A percentile compares a stretch with the other conserved stretches of the same genome.
Evolutionary conservation across 2,888 invertebrate species (phyloP).

Genomic region (Zootermopsis nevadensis): DNA sequence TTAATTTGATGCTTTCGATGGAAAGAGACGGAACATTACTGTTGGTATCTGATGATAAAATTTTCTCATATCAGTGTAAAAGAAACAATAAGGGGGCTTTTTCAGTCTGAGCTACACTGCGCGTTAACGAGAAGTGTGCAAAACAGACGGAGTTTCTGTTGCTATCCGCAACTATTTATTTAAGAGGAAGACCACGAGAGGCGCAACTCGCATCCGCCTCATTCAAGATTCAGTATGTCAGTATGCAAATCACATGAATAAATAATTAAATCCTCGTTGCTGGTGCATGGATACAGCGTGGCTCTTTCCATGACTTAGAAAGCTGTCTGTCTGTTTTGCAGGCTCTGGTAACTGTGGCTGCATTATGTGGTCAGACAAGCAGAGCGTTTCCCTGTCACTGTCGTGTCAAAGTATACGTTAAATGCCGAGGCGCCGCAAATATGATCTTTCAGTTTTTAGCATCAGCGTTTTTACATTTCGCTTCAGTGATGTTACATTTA

Average conservation of each 20-base stretch:
- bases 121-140: neutral
- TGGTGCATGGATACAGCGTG: conserved; percentile 6
- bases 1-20: too few relatives aligned
- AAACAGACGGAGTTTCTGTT: neutral
- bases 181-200: conserved; percentile 38
- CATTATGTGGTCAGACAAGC: conserved; percentile 22
- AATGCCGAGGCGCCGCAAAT: conserved; percentile 29
- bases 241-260: conserved; percentile 41
- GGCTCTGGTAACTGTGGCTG: conserved; percentile 17
- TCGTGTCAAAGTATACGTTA: conserved; percentile 5
- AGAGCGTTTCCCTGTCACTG: neutral
- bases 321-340: conserved; percentile 24
- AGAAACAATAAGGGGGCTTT: too few relatives aligned
- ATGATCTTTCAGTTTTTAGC: conserved; percentile 1
- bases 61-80: too few relatives aligned
- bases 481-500: neutral
- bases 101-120: neutral
- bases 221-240: conserved; percentile 35
- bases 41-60: too few relatives aligned
- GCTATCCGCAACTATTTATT: conserved; percentile 31
- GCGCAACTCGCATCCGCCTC: conserved; percentile 16
- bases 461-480: neutral
- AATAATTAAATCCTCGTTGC: conserved; percentile 37
- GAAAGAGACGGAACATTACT: too few relatives aligned
- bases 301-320: conserved; percentile 15